Base-by-base conservation (phyloP, 1,140 invertebrate species). In the Micrasema minimum region DNA sequence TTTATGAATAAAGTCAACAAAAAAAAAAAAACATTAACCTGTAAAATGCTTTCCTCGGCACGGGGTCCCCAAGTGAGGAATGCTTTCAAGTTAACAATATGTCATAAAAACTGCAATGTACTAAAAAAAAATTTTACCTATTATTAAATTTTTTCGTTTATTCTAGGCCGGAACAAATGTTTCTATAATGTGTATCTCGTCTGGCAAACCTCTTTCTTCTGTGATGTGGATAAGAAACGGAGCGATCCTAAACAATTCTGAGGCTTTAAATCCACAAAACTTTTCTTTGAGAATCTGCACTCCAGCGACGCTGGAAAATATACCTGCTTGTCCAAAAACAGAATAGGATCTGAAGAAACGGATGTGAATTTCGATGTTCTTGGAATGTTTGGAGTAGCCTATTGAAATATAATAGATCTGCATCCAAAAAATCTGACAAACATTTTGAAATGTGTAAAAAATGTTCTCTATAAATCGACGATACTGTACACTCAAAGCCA, bases 211-310 rank as follows among this genome's bases (percentile, higher is more conserved):
- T 0, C 12, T 38, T 0, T 79, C 81, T 0, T 76, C 65, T 11
- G 78, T 84, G 64, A 79, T 80, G 67, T 84, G 83, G 83, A 72
- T 82, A 10, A 73, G 77, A 50, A 77, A 81, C 69, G 82, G 82
- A 2, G 74, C 76, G 31, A 72, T 74, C 35, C 72, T 78, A 18
- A 80, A 82, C 50, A 26, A 53, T 5, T 72, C 75, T 16, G 74
- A 79, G 3, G 57, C 71, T 11, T 79, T 79, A 26, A 69, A 66
- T 11, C n/a, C 0, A 78, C 80, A 9, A 79, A 83, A 57, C 69
- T 83, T 5, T 51, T 72, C 2, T 70, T 84, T 7, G 55, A 76
- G 12, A 69, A 76, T 20, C 72, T 81, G 5, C 62, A 71, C 1
- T 37, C 68, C 0, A 59, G 37, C 7, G 75, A 81, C 22, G 69